phyloP scores from a whole-genome alignment of 2,113 vertebrate species.

The Bothrops jararaca region DNA sequence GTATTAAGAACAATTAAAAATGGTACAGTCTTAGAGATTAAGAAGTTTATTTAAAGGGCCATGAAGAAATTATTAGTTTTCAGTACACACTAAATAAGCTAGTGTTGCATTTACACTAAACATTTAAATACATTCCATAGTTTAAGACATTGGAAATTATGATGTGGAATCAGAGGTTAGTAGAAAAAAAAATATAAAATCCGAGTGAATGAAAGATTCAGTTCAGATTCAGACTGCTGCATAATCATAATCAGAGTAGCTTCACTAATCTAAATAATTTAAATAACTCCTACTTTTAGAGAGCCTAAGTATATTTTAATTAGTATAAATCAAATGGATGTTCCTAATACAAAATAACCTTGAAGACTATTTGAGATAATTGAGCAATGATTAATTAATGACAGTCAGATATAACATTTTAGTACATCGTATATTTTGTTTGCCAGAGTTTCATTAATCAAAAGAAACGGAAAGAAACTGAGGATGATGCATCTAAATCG shows the following conservation, averaged over 20 bases:
- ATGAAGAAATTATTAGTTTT: neutral
- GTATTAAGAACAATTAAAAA: neutral
- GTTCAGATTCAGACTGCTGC: neutral
- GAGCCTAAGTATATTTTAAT: neutral
- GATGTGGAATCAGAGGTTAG: neutral
- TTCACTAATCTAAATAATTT: neutral
- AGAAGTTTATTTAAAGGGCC: neutral
- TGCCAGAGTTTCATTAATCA: constrained; percentile 93
- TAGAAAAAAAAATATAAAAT: neutral
- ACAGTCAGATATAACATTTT: neutral
- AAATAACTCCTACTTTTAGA: neutral
- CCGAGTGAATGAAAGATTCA: neutral
- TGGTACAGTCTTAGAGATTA: neutral
- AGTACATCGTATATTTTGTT: neutral
- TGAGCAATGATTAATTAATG: neutral
- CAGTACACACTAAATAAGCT: neutral
- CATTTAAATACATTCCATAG: neutral
- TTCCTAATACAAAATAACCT: neutral
- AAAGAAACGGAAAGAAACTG: constrained; percentile 71
- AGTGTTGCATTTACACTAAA: neutral
- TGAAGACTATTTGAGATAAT: neutral
- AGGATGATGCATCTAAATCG: constrained; percentile 80
- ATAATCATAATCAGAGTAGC: neutral
- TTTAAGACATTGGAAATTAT: neutral
- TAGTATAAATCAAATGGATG: neutral